These are phyloP conservation scores for Actenoides hombroni DNA, from an alignment of 2,113 vertebrate species.

Conservation along the genomic window DNA sequence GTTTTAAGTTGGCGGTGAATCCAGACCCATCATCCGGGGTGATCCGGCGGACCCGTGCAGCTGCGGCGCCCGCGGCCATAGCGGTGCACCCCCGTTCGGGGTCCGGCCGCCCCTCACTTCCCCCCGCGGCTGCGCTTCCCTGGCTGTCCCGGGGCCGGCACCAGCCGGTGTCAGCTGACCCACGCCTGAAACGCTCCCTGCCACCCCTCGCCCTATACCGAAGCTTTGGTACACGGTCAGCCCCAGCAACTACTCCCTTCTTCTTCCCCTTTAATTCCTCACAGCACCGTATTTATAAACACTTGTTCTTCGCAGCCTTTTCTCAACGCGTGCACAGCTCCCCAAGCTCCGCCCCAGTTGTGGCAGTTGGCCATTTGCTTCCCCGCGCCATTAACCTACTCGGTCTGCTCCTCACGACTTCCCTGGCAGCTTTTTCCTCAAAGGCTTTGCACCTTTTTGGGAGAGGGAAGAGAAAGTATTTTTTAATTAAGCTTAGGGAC, in stretches of 20 bases:
- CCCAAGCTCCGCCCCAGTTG: background rate
- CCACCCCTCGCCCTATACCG: too few species aligned
- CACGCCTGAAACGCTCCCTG: fast-evolving
- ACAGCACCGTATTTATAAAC: background rate
- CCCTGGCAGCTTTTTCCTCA: background rate
- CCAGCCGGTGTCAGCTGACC: too few species aligned
- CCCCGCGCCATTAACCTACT: background rate
- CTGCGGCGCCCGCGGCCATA: background rate
- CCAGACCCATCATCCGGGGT: background rate
- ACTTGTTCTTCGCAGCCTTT: background rate
- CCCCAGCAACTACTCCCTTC: background rate
- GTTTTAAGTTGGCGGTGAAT: fast-evolving
- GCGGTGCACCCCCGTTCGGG: background rate
- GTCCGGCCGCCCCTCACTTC: too few species aligned
- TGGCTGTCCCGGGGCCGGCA: too few species aligned
- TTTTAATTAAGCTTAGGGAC: background rate
- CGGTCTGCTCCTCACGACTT: background rate
- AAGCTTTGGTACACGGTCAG: background rate
- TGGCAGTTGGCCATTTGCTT: background rate
- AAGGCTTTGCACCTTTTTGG: background rate
- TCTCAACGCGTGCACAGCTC: too few species aligned
- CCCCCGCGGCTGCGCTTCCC: background rate
- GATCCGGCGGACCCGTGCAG: background rate
- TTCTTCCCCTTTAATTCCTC: background rate
- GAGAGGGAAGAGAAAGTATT: background rate